Evolutionary conservation across 2,797 vertebrate species (phyloP).

Genomic region (Champsocephalus esox): DNA sequence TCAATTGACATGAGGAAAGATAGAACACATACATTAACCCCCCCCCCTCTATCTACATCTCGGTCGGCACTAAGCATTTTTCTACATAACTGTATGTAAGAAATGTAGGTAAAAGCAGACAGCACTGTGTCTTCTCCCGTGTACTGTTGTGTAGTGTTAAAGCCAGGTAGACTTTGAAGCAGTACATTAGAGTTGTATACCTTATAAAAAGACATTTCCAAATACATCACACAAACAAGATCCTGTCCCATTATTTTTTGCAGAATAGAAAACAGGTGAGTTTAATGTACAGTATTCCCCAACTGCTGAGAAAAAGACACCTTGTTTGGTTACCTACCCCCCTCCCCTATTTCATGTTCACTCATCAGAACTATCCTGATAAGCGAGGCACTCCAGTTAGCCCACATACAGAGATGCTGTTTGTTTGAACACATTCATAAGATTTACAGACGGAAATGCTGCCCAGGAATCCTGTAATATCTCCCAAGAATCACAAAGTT

Average conservation of each 20-base stretch:
- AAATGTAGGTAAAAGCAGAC: slow-evolving; percentile 46
- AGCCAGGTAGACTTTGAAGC: slow-evolving; percentile 38
- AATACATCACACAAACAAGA: slow-evolving; percentile 46
- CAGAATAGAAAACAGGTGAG: slow-evolving; percentile 60
- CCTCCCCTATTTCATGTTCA: slow-evolving; percentile 18
- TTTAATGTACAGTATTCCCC: slow-evolving; percentile 51
- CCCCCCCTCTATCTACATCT: slow-evolving; percentile 85
- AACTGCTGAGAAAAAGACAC: slow-evolving; percentile 44
- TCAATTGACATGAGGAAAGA: slow-evolving; percentile 40
- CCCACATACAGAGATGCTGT: slow-evolving; percentile 58
- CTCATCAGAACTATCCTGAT: slow-evolving; percentile 44
- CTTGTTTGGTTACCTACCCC: slow-evolving; percentile 35
- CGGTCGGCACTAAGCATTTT: slow-evolving; percentile 74
- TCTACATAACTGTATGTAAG: slow-evolving; percentile 66
- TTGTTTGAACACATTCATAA: slow-evolving; percentile 81
- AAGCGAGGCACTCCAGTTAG: slow-evolving; percentile 79
- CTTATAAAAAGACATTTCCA: slow-evolving; percentile 38
- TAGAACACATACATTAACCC: slow-evolving; percentile 48
- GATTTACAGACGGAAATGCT: slow-evolving; percentile 62
- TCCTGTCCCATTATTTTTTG: slow-evolving; percentile 51
- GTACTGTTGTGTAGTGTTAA: slow-evolving; percentile 44
- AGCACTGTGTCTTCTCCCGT: slow-evolving; percentile 39
- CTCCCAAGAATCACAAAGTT: slow-evolving; percentile 47
- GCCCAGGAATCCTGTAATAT: slow-evolving; percentile 39
- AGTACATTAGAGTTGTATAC: slow-evolving; percentile 49